Conservation (phyloP, 2,113 vertebrate species). For the Archilochus colubris region DNA sequence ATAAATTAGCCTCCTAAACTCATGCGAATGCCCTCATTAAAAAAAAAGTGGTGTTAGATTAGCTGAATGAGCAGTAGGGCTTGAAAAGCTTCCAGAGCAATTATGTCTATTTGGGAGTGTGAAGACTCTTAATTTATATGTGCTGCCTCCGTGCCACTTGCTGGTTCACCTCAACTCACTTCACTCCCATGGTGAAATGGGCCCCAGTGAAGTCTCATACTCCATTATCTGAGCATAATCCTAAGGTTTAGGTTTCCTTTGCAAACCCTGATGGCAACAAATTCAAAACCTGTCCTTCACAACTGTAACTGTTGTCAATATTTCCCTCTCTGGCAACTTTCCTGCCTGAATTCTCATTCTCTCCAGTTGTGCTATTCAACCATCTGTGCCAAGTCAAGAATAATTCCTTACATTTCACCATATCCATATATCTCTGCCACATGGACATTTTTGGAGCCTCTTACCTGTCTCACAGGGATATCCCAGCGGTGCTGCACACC, state of each 20-base stretch:
- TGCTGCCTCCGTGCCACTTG: background rate
- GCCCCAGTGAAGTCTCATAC: background rate
- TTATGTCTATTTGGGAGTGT: background rate
- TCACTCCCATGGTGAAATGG: background rate
- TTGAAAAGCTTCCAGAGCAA: background rate
- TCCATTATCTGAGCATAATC: background rate
- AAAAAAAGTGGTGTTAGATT: background rate
- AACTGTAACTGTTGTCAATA: background rate
- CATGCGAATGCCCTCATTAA: background rate
- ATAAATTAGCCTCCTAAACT: background rate
- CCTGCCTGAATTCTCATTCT: background rate
- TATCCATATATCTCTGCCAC: background rate
- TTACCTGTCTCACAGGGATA: background rate
- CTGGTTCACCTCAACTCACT: background rate
- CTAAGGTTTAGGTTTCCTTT: background rate
- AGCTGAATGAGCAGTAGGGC: background rate
- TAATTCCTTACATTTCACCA: background rate
- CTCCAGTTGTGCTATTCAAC: background rate
- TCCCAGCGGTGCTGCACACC: background rate
- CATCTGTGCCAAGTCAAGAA: background rate
- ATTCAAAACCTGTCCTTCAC: background rate
- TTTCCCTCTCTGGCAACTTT: background rate
- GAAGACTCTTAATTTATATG: background rate
- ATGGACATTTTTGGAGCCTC: accelerated
- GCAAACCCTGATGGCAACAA: background rate